phyloP scores from a whole-genome alignment of 1,140 invertebrate species.

The Drosophila asahinai region DNA sequence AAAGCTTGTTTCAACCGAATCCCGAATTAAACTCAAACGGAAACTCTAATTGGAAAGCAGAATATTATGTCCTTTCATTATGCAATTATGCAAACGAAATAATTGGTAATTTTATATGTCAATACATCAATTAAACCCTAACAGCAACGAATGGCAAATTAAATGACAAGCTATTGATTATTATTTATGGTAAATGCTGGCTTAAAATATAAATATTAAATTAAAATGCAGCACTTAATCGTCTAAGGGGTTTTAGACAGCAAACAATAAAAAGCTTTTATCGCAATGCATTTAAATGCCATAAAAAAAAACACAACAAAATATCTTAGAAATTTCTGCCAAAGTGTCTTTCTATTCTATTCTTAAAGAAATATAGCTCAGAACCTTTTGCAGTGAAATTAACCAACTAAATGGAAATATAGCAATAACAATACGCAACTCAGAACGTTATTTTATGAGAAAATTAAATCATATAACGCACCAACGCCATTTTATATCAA shows the following conservation, averaged over 20 bases:
- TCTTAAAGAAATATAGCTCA: neutral
- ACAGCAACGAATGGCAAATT: neutral
- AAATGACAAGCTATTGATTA: constrained; percentile 1
- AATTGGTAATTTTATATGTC: constrained; percentile 10
- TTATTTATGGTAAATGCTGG: neutral
- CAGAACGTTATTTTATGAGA: neutral
- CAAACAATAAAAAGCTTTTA: neutral
- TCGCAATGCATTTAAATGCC: neutral
- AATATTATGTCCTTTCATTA: neutral
- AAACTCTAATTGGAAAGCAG: neutral
- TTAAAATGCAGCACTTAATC: neutral
- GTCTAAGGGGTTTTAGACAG: too few species aligned
- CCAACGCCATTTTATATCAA: neutral
- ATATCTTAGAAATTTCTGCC: neutral
- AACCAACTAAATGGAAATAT: constrained; percentile 2
- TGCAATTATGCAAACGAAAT: neutral
- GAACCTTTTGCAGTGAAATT: neutral
- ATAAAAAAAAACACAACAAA: neutral
- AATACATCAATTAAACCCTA: constrained; percentile 14
- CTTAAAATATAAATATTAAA: constrained; percentile 1
- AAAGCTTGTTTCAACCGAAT: constrained; percentile 7
- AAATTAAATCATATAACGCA: constrained; percentile 11
- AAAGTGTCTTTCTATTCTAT: neutral
- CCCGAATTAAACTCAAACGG: neutral
- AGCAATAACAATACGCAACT: neutral